Conservation (phyloP, 1,140 invertebrate species). For the Magallana gigas region DNA sequence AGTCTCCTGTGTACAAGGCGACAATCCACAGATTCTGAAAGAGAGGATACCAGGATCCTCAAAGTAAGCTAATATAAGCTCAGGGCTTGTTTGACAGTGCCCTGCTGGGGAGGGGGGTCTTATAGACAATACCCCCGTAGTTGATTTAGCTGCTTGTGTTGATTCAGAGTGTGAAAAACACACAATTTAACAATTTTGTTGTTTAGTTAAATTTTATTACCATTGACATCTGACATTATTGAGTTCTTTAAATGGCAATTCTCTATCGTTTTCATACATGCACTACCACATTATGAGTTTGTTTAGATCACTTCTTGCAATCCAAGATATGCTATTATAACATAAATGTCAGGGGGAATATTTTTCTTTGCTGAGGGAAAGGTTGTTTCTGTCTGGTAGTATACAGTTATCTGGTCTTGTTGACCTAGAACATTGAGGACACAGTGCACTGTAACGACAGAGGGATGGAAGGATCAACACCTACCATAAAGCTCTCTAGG, state of each 20-base stretch:
- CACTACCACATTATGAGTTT: no score
- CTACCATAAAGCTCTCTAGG: not conserved
- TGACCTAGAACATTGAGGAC: not conserved
- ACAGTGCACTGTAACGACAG: not conserved
- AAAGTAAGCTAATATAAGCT: not conserved
- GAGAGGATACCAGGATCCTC: not conserved
- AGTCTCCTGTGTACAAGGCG: slow-evolving; percentile 25
- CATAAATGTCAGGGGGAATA: slow-evolving; percentile 11
- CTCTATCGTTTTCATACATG: no score
- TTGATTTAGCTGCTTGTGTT: not conserved
- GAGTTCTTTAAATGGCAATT: not conserved
- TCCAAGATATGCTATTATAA: no score
- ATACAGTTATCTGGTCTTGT: slow-evolving; percentile 14
- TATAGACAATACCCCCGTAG: not conserved
- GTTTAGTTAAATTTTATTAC: not conserved
- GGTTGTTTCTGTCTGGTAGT: not conserved
- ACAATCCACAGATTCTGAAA: not conserved
- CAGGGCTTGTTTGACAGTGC: not conserved
- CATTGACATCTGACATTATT: slow-evolving; percentile 11
- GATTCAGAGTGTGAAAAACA: not conserved
- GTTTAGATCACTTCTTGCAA: no score
- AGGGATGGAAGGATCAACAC: not conserved
- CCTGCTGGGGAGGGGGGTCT: not conserved
- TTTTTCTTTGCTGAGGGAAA: not conserved
- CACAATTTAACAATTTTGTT: not conserved